Conservation (phyloP, 2,113 vertebrate genomes). For the Eurypyga helias region DNA sequence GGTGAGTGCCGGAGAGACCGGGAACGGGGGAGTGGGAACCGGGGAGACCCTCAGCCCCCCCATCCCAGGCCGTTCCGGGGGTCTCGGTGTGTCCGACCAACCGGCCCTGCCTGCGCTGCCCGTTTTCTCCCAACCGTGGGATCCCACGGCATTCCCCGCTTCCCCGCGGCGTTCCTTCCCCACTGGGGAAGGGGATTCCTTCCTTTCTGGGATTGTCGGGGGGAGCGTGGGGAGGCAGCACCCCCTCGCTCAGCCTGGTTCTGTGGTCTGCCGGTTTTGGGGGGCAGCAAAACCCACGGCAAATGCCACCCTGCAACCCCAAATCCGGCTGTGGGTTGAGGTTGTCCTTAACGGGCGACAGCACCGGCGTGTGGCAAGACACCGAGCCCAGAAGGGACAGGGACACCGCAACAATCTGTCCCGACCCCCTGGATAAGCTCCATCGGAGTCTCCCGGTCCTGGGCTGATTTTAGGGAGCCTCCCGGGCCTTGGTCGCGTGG, state of each 20-base stretch:
- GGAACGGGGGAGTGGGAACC: not conserved
- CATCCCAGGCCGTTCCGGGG: not conserved
- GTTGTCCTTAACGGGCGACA: not conserved
- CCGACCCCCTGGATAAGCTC: not conserved
- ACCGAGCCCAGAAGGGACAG: not conserved
- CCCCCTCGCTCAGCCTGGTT: not conserved
- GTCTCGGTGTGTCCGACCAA: fast-evolving
- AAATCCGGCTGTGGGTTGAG: not conserved
- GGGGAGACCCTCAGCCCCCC: not conserved
- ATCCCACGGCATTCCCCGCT: not conserved
- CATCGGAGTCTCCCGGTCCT: not conserved
- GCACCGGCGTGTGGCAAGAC: too few species aligned
- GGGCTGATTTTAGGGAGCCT: not conserved
- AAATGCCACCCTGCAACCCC: not conserved
- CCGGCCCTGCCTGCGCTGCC: not conserved
- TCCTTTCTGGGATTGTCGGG: not conserved
- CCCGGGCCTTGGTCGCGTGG: not conserved
- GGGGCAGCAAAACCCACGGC: not conserved
- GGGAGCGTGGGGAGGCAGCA: not conserved
- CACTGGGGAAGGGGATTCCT: not conserved
- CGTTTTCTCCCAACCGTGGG: fast-evolving
- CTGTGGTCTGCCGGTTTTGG: not conserved
- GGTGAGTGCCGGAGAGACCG: conserved; percentile 67
- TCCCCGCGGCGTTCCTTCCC: not conserved
- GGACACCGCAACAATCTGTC: fast-evolving